Evolutionary conservation across 2,113 vertebrate genomes (phyloP).

Genomic region (Anser cygnoides): DNA sequence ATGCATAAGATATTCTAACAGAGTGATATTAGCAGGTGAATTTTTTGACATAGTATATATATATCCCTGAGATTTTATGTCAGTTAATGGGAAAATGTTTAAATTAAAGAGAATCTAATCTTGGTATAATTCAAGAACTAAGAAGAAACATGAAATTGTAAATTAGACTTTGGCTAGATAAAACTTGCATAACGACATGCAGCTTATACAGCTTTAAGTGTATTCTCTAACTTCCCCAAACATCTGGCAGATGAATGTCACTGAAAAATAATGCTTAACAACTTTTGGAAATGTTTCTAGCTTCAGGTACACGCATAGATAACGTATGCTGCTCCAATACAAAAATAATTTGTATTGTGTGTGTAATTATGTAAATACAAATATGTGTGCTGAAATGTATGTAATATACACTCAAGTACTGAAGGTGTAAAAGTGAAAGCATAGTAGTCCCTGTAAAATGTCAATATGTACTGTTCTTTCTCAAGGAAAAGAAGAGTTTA

Average conservation of each 20-base stretch:
- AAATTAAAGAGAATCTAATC: not conserved
- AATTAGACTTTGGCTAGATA: not conserved
- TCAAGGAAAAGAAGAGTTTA: not conserved
- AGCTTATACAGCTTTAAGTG: not conserved
- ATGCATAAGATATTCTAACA: not conserved
- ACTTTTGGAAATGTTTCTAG: not conserved
- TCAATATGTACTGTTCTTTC: not conserved
- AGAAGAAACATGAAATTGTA: not conserved
- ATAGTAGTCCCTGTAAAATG: not conserved
- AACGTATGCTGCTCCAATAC: not conserved
- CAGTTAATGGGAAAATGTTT: not conserved
- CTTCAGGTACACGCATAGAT: not conserved
- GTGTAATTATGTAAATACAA: not conserved
- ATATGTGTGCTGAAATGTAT: not conserved
- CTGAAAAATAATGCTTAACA: not conserved
- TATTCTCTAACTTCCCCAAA: not conserved
- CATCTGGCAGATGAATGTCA: not conserved
- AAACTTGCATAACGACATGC: not conserved
- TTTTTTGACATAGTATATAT: not conserved
- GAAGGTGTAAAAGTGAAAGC: not conserved
- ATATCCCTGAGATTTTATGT: not conserved
- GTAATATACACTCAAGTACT: too few species aligned
- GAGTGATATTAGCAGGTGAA: not conserved
- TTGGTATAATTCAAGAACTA: not conserved
- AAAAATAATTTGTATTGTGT: not conserved